A percentile compares a stretch with the other conserved stretches of the same genome.
phyloP scores from a whole-genome alignment of 2,888 invertebrate species.

The Cepaea hortensis region DNA sequence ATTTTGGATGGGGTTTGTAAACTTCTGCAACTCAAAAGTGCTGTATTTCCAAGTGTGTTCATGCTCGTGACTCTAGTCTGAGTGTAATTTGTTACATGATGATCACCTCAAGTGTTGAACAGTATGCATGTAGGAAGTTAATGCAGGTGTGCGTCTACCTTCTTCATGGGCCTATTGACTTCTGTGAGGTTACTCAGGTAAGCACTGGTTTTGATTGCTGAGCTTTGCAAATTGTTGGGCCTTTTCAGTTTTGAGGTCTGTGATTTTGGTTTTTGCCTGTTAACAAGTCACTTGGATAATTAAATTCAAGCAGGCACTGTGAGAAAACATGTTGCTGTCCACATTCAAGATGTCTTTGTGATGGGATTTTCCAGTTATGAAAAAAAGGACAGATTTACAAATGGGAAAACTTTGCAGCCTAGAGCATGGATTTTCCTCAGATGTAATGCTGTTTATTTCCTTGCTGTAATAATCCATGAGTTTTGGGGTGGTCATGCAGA shows the following conservation, averaged over 20 bases:
- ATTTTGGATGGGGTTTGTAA: background rate
- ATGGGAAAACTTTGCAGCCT: background rate
- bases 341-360: background rate
- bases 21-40: background rate
- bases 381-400: no score
- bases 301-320: background rate
- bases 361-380: no score
- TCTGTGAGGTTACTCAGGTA: no score
- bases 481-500: conserved; percentile 2
- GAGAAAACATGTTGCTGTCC: background rate
- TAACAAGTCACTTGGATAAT: background rate
- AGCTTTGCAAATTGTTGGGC: background rate
- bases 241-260: background rate
- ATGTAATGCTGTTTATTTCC: background rate
- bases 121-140: background rate
- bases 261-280: conserved; percentile 1
- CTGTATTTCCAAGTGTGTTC: background rate
- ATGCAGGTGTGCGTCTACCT: background rate
- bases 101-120: no score
- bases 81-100: no score
- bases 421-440: background rate
- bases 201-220: no score
- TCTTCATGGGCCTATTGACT: conserved; percentile 5
- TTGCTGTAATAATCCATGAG: background rate
- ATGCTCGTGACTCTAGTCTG: no score